A percentile compares a stretch with the other conserved stretches of the same genome.
Conservation (phyloP, 2,113 vertebrate genomes). For the Suncus etruscus region DNA sequence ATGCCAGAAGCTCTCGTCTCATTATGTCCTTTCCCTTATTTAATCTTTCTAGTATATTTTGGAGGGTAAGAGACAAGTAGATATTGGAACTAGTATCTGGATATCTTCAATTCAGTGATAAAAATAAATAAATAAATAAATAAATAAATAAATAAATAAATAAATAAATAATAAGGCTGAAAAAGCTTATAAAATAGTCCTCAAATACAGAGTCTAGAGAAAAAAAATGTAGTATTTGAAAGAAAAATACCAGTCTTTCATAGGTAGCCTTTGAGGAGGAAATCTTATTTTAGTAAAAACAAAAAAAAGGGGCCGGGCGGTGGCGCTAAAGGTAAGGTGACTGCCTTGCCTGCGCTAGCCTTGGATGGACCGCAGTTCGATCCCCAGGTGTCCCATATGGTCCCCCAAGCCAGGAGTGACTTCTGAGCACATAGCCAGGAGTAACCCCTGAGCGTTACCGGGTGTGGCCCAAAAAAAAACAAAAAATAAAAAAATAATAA, state of each 20-base stretch:
- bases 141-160: no score
- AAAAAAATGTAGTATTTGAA: not conserved
- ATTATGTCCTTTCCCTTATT: not conserved
- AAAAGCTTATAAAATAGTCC: constrained; percentile 42
- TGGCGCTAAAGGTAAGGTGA: no score
- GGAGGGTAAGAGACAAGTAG: constrained; percentile 70
- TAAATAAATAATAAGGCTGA: not conserved
- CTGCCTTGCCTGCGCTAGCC: no score
- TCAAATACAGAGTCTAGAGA: constrained; percentile 47
- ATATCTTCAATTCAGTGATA: constrained; percentile 66
- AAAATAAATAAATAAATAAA: not conserved
- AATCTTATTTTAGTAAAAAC: not conserved
- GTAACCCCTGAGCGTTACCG: no score
- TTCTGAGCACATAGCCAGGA: no score
- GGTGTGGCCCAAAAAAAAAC: no score
- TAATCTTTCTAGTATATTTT: constrained; percentile 37
- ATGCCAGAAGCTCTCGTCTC: constrained; percentile 2
- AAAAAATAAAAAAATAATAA: not conserved
- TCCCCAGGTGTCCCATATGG: no score
- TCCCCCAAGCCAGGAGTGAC: no score
- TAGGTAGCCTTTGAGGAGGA: not conserved
- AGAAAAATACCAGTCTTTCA: not conserved
- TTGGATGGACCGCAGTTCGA: no score
- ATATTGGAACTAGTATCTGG: constrained; percentile 65
- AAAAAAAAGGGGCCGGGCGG: not conserved